Conservation (phyloP, 2,113 vertebrate species). For the Cryptomyrus ogoouensis region DNA sequence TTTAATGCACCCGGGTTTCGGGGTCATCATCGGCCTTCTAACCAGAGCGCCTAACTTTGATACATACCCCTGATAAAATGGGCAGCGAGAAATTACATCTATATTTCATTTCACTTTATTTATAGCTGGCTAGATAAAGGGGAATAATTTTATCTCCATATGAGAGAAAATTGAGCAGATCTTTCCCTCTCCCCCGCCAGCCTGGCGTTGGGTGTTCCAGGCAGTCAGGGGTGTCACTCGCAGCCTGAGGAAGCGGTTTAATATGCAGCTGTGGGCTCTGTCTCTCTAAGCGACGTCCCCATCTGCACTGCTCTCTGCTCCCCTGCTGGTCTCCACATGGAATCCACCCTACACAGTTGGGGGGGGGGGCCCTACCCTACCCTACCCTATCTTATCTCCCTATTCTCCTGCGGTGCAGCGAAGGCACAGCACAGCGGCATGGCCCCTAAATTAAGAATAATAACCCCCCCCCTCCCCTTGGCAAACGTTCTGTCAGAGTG, state of each 20-base stretch:
- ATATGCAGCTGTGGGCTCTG: neutral
- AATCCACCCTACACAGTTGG: neutral
- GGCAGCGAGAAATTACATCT: conserved; percentile 9
- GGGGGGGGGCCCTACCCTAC: too few species aligned
- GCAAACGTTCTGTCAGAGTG: too few species aligned
- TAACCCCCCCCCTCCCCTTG: too few species aligned
- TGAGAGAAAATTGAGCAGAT: neutral
- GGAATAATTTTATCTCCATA: neutral
- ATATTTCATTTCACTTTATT: neutral
- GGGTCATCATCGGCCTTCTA: neutral
- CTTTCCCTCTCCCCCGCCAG: neutral
- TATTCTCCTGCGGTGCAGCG: neutral
- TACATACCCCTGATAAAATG: conserved; percentile 15
- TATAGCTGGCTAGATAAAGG: neutral
- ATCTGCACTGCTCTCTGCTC: neutral
- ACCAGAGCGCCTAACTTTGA: neutral
- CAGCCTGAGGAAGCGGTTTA: neutral
- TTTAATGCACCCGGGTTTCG: neutral
- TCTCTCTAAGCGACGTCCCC: neutral
- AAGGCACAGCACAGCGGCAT: too few species aligned
- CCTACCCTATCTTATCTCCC: too few species aligned
- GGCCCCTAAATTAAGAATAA: too few species aligned
- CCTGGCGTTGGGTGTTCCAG: neutral
- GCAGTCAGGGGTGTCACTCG: neutral
- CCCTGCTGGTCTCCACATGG: neutral